Conservation (phyloP, 2,113 vertebrate species). For the Xenopus laevis region DNA sequence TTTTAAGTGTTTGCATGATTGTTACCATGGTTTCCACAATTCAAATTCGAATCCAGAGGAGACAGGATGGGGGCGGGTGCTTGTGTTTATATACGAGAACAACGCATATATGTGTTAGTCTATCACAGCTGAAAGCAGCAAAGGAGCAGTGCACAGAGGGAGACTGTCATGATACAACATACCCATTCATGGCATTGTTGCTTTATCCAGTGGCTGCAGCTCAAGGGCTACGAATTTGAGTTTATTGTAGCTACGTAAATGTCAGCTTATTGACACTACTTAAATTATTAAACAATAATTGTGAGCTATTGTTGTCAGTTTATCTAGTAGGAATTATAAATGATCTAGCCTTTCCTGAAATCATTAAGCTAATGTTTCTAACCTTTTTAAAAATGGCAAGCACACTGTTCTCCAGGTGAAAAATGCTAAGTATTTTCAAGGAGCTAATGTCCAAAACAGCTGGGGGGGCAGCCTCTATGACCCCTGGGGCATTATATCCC, state of each 20-base stretch:
- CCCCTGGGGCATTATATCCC: too few relatives aligned
- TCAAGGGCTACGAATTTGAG: background rate
- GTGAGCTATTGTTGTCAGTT: too few relatives aligned
- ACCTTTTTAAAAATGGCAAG: too few relatives aligned
- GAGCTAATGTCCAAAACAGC: too few relatives aligned
- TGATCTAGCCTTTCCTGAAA: too few relatives aligned
- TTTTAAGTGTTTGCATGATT: constrained; percentile 30
- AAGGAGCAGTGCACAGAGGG: background rate
- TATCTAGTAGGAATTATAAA: too few relatives aligned
- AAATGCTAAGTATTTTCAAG: too few relatives aligned
- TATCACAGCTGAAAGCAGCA: constrained; percentile 23
- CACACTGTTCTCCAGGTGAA: too few relatives aligned
- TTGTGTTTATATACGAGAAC: constrained; percentile 9
- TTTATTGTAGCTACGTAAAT: background rate
- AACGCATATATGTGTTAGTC: constrained; percentile 29
- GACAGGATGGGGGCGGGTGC: constrained; percentile 27
- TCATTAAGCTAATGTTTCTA: too few relatives aligned
- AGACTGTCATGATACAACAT: constrained; percentile 1
- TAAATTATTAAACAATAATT: too few relatives aligned
- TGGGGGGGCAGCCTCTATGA: too few relatives aligned
- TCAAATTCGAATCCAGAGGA: constrained; percentile 33
- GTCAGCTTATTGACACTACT: too few relatives aligned
- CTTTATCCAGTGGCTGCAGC: background rate
- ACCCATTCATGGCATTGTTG: constrained; percentile 2
- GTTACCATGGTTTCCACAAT: constrained; percentile 43